Evolutionary conservation across 2,888 invertebrate species (phyloP), one percentile per base, ranked within the genome.

Genomic region (Dryadula phaetusa): DNA sequence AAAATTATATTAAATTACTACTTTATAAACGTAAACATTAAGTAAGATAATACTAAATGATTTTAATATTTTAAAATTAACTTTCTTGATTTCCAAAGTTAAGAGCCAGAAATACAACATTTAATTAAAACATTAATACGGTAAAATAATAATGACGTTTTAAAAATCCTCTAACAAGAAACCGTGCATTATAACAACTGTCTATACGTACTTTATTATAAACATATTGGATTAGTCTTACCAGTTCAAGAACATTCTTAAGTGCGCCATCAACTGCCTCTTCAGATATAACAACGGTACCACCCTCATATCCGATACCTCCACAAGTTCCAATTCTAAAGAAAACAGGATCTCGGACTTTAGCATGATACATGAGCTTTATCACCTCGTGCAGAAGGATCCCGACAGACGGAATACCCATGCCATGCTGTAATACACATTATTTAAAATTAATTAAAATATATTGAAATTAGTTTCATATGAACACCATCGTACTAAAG

Each of bases 391-490:
- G 98, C 67, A 99, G 94, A 64, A 99, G 94, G 76, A 99, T 99
- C 62, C 98, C 97, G 64, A 99, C 95, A 0, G 99, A 99, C 5
- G 99, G 98, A 64, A 98, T 96, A 5, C 99, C 99, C 97, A 99
- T 99, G 67, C 99, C 99, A 83, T 99, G 99, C 98, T 98, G 91
- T 1, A 83, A 80, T 62, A n/a, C 2, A 62, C 14, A 25, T 25
- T 16, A 25, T 2, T 12, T 34, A 7, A 12, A 34, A 16, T 18
- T 12, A 37, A 18, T 18, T 18, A 0, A 44, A 8, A 18, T 16
- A 12, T 42, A 5, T n/a, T n/a, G 25, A 37, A 16, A 62, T 16
- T 14, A 42, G 8, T 4, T 14, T 28, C 32, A 25, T 42, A n/a
- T n/a, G n/a, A n/a, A n/a, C n/a, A n/a, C n/a, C n/a, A n/a, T n/a